Evolutionary conservation across 2,113 vertebrate species (phyloP), one percentile per base, ranked within the genome.

Genomic region (Bombycilla garrulus): DNA sequence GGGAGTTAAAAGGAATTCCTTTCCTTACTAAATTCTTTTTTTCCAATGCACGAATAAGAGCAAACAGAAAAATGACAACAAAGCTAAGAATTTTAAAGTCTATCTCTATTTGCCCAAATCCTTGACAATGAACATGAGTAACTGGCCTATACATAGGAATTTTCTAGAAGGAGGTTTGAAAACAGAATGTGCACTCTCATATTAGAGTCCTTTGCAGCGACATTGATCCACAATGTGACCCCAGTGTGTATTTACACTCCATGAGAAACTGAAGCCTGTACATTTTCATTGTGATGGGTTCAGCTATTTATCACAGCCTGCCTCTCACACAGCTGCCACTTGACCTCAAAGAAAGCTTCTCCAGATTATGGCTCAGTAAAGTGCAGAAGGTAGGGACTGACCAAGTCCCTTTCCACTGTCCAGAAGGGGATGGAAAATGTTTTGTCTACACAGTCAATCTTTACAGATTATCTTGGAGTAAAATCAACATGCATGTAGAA

Each of bases 271-370:
- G 31, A 26, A 53, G 66, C 67, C 64, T 66, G 60, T 38, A 15
- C 21, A 76, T 81, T 86, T 60, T 80, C 62, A 44, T 1, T 67
- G 66, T 22, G 50, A 11, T 58, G 44, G 38, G 33, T 51, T 78
- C 64, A 90, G 71, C 76, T 33, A 21, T 17, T 38, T 65, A 15
- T 26, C 51, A 42, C 58, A 79, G 67, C 58, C 58, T 54, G 38
- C 50, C 45, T 92, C 80, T 42, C 50, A 50, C 51, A 81, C 26
- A 88, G 54, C 85, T 91, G 50, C 66, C 71, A 29, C 56, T 44
- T 58, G 35, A 61, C 56, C 72, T 58, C 79, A 73, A 47, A 66
- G 90, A 66, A 88, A 90, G 33, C 47, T 74, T 36, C 87, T 76
- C 26, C 58, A 82, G 50, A 47, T 26, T 3, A 62, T 29, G 13